Conservation (phyloP, 1,140 invertebrate species). For the Cydia amplana region DNA sequence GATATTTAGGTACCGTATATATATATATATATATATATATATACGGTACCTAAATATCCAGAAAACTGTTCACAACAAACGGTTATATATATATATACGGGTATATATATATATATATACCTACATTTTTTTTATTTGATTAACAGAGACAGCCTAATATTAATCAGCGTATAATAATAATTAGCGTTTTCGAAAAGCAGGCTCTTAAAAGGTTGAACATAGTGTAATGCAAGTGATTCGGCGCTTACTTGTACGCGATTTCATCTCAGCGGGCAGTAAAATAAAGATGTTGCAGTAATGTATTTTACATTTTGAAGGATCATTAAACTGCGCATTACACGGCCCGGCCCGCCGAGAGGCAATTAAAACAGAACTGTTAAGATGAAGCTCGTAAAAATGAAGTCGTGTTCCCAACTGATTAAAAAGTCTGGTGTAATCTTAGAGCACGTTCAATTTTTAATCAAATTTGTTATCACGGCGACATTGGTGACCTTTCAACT, state of each 20-base stretch:
- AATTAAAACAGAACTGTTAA: slow-evolving; percentile 77
- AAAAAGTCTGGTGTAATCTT: slow-evolving; percentile 69
- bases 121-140: no score
- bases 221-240: neutral
- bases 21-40: no score
- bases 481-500: slow-evolving; percentile 38
- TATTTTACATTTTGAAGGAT: slow-evolving; percentile 76
- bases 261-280: slow-evolving; percentile 50
- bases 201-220: neutral
- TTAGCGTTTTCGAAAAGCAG: neutral
- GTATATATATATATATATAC: no score
- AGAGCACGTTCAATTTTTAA: slow-evolving; percentile 62
- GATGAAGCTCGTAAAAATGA: slow-evolving; percentile 71
- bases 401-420: slow-evolving; percentile 76
- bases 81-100: no score
- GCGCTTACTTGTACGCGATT: slow-evolving; percentile 36
- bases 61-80: no score
- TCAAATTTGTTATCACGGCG: slow-evolving; percentile 52
- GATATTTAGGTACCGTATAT: no score
- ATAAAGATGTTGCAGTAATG: slow-evolving; percentile 74
- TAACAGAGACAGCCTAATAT: neutral
- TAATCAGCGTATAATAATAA: neutral
- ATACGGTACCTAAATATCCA: no score
- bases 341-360: slow-evolving; percentile 65
- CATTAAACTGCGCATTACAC: slow-evolving; percentile 76